phyloP scores from a whole-genome alignment of 2,113 vertebrate genomes.

The Anseranas semipalmata region DNA sequence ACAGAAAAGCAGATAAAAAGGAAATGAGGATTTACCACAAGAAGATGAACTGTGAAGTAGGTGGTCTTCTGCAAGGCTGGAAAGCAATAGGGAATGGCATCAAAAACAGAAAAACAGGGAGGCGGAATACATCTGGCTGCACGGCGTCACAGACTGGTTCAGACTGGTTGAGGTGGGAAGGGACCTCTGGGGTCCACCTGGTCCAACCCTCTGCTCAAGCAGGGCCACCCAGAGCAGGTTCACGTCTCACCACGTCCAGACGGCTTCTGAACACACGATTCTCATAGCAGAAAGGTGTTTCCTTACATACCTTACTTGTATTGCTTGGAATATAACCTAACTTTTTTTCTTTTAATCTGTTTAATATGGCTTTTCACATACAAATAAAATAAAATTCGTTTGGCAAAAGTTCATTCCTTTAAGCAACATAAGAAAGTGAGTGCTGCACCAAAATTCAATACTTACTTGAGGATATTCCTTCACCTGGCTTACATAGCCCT shows the following conservation, averaged over 20 bases:
- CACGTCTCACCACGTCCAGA: background rate
- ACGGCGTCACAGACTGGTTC: background rate
- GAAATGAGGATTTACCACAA: background rate
- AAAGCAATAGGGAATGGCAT: background rate
- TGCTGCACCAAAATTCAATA: background rate
- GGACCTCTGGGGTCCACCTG: background rate
- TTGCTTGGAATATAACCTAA: fast-evolving
- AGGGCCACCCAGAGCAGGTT: fast-evolving
- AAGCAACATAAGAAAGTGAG: background rate
- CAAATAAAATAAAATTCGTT: background rate
- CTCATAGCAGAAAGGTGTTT: background rate
- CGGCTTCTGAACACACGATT: fast-evolving
- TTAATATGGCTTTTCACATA: fast-evolving
- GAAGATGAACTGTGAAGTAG: background rate
- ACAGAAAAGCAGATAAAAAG: background rate
- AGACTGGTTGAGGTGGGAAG: background rate
- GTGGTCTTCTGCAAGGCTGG: background rate
- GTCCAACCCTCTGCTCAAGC: fast-evolving
- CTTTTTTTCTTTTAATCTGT: background rate
- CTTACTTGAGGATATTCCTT: background rate
- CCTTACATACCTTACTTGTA: fast-evolving
- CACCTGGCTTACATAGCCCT: background rate
- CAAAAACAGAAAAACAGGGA: background rate
- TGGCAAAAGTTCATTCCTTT: background rate
- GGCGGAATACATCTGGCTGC: no score